Evolutionary conservation across 2,797 vertebrate genomes (phyloP), one percentile per base, ranked within the genome.

Genomic region (Tolypeutes matacus): DNA sequence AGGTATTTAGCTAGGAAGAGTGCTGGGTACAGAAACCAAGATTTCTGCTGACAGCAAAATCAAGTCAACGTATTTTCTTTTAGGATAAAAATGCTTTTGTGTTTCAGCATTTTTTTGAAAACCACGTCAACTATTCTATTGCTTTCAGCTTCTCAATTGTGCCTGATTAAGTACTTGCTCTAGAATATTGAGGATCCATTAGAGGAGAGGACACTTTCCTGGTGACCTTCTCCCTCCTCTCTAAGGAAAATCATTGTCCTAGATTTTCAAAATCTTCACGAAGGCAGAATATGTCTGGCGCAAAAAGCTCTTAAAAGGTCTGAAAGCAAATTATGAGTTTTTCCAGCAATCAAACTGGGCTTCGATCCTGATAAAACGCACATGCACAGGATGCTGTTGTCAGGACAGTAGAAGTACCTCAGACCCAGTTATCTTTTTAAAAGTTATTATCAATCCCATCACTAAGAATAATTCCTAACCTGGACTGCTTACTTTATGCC

Each of bases 241-340:
- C 81, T 17, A 39, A 95, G 95, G 96, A 94, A 95, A 96, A 93
- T 34, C 39, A 49, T 93, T 90, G 94, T 53, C 92, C 95, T 86
- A 86, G 92, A 96, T 96, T 90, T 80, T 85, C 12, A 7, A 62
- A 51, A 56, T 76, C 82, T 88, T 62, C 53, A 34, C 1, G 20
- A 58, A 89, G 65, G 67, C 77, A 31, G 51, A 70, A 34, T 25
- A 65, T 34, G 36, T 60, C 89, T 62, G 65, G 39, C 69, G 88
- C n/a, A 94, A 88, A 86, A 10, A 83, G 82, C 46, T 75, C 91
- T 85, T 39, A 51, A 92, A 91, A 94, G 10, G 78, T 36, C 15
- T 83, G 29, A 82, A 73, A 82, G 80, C 42, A 85, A 83, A 83
- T 84, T 12, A 34, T 29, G 53, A 86, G 49, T 31, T 87, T 86